phyloP scores from a whole-genome alignment of 2,113 vertebrate genomes.

The Tragelaphus buxtoni region DNA sequence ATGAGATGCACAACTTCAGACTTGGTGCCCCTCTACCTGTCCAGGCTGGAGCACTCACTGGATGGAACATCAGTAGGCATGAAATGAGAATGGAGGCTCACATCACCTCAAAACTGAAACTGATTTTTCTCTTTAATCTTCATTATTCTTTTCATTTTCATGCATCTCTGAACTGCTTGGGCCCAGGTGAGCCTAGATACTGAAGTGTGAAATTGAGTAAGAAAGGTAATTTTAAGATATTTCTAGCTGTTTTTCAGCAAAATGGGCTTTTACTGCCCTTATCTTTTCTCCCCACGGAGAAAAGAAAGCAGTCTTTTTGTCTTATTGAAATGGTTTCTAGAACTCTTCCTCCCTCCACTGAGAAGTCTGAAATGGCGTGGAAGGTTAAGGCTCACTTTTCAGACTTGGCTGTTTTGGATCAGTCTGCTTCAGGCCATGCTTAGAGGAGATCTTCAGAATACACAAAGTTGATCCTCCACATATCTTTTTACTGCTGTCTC shows the following conservation, averaged over 20 bases:
- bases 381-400: not conserved
- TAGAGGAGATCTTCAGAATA: not conserved
- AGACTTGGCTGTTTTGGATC: not conserved
- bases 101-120: slow-evolving; percentile 7
- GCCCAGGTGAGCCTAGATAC: slow-evolving; percentile 15
- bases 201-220: slow-evolving; percentile 67
- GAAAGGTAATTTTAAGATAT: slow-evolving; percentile 55
- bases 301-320: not conserved
- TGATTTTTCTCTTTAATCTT: slow-evolving; percentile 47
- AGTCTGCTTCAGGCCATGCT: not conserved
- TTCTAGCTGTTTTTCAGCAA: slow-evolving; percentile 37
- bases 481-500: not conserved
- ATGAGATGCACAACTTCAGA: not conserved
- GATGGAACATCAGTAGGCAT: not conserved
- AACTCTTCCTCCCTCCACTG: not conserved
- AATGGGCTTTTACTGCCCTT: not conserved
- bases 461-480: not conserved
- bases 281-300: not conserved
- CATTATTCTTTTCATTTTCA: slow-evolving; percentile 60
- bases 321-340: not conserved
- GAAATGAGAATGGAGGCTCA: slow-evolving; percentile 20
- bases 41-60: not conserved
- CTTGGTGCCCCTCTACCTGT: not conserved
- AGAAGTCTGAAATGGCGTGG: not conserved
- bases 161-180: slow-evolving; percentile 49